Base-by-base conservation (phyloP, 2,113 vertebrate species). In the Upupa epops region DNA sequence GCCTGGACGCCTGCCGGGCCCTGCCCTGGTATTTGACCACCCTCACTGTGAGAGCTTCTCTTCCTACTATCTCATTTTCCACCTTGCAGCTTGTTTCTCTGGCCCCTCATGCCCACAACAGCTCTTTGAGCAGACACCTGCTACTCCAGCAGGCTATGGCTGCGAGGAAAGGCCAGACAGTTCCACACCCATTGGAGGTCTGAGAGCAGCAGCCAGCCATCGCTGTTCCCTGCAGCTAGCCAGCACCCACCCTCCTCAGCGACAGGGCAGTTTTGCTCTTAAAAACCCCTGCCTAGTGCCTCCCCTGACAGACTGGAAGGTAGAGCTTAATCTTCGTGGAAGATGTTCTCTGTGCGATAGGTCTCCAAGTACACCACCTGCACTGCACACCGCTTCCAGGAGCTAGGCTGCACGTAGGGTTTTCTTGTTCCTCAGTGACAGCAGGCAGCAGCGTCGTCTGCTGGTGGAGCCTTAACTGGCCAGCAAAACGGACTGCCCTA, bases 41-140 rank as follows among this genome's bases (percentile, higher is more conserved):
- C 48, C 82, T 89, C 93, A 92, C 95, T 96, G 93, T 73, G 94
- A 92, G n/a, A 68, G 12, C 29, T 2, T 74, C 83, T 5, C 32
- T 26, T 34, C 69, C 61, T 19, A 1, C 4, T 10, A 11, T 0
- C 28, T 32, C 1, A 5, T 31, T 32, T 45, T 60, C 22, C 18
- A 0, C 46, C 48, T 6, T 13, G 36, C 42, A 77, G 48, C 25
- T 37, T 13, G 40, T 54, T 79, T 69, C 40, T 52, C 56, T 36
- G 32, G 40, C 42, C 59, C 46, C 7, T 42, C 45, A 19, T 2
- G 48, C n/a, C 11, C 1, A 4, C 1, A 36, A 1, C 2, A 16
- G 49, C 1, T 42, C 29, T 17, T 7, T 8, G 18, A 31, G 51
- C 4, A 76, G 59, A 29, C 8, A 56, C 37, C 48, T 66, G 80